Percentiles rank a stretch among this genome's conserved stretches.
Conservation (phyloP, 1,140 invertebrate species). For the Globodera ellingtonae region DNA sequence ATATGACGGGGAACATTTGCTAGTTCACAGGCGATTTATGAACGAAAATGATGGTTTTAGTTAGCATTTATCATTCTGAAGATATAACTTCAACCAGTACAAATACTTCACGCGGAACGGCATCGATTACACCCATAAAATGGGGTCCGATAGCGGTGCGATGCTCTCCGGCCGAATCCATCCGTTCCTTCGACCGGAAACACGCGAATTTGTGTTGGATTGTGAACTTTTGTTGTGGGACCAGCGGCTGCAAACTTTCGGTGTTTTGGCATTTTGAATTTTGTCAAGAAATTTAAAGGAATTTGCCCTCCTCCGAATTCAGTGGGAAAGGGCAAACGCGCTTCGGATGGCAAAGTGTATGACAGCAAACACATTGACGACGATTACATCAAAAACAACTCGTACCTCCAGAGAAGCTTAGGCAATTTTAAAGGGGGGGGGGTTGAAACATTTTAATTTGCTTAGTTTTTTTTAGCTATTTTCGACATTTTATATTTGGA, state of each 20-base stretch:
- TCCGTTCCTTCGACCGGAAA: slow-evolving; percentile 34
- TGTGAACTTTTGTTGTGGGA: slow-evolving; percentile 53
- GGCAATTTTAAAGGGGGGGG: not conserved
- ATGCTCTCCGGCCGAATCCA: slow-evolving; percentile 44
- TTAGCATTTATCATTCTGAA: not conserved
- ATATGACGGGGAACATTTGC: slow-evolving; percentile 52
- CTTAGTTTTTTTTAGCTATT: slow-evolving; percentile 21
- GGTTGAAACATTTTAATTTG: not conserved
- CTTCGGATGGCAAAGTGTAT: slow-evolving; percentile 45
- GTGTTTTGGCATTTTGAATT: slow-evolving; percentile 31
- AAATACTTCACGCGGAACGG: slow-evolving; percentile 52
- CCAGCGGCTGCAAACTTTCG: slow-evolving; percentile 27
- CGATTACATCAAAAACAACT: slow-evolving; percentile 24
- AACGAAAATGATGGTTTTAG: slow-evolving; percentile 41
- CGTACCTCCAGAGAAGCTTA: slow-evolving; percentile 26
- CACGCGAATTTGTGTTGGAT: slow-evolving; percentile 46
- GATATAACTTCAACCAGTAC: slow-evolving; percentile 37
- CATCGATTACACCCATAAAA: slow-evolving; percentile 39
- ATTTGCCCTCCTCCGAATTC: not conserved
- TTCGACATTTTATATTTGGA: slow-evolving; percentile 43
- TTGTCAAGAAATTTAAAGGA: not conserved
- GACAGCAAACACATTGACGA: slow-evolving; percentile 51
- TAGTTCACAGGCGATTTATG: slow-evolving; percentile 42
- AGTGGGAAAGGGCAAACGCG: slow-evolving; percentile 52
- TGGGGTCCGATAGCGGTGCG: slow-evolving; percentile 31